Evolutionary conservation across 2,888 invertebrate genomes (phyloP).

Genomic region (Euplagia quadripunctaria): DNA sequence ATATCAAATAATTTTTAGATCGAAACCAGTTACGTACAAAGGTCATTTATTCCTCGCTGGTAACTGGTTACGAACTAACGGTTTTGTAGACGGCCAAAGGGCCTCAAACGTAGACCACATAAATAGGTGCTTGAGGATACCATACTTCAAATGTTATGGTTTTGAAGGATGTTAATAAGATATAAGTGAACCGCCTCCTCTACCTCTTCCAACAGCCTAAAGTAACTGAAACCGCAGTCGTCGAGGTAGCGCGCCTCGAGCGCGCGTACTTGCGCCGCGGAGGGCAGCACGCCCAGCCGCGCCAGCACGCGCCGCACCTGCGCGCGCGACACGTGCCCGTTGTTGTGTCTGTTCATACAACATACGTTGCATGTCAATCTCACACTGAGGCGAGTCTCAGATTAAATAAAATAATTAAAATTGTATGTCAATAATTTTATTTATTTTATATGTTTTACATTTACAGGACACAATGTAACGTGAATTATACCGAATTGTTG

Average conservation of each 20-base stretch:
- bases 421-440: too few species aligned
- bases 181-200: not conserved
- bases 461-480: not conserved
- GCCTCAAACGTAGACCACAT: too few species aligned
- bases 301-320: slow-evolving; percentile 91
- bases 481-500: not conserved
- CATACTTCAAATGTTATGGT: too few species aligned
- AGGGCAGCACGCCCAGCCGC: slow-evolving; percentile 89
- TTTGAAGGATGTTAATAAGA: not conserved
- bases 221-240: slow-evolving; percentile 92
- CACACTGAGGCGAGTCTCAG: too few species aligned
- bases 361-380: not conserved
- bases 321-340: slow-evolving; percentile 90
- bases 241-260: slow-evolving; percentile 91
- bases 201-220: slow-evolving; percentile 90
- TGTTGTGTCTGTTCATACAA: slow-evolving; percentile 86
- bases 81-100: too few species aligned
- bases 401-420: too few species aligned
- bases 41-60: too few species aligned
- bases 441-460: not conserved
- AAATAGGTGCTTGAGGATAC: too few species aligned
- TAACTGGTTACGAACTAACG: too few species aligned
- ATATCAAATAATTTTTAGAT: too few species aligned
- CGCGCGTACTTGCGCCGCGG: slow-evolving; percentile 89
- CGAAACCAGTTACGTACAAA: too few species aligned